A percentile compares a stretch with the other conserved stretches of the same genome.
Conservation (phyloP, 2,888 invertebrate genomes). For the Ashinkailepas kermadecensis region DNA sequence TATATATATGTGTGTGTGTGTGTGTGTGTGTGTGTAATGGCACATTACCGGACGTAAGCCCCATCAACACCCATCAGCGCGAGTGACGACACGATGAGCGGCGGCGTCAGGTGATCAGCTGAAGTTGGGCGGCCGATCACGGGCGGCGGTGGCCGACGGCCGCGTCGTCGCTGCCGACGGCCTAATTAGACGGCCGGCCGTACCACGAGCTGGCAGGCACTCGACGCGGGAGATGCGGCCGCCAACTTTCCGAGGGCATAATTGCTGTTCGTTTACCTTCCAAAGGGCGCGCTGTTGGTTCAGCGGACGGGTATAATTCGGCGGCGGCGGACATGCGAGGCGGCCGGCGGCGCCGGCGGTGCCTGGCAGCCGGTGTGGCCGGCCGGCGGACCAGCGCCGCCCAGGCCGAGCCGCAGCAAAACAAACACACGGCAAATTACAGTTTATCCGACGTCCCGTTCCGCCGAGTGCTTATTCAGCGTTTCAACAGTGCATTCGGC, state of each 20-base stretch:
- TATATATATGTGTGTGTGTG: not conserved
- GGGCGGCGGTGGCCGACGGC: too few species aligned
- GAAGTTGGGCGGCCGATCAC: not conserved
- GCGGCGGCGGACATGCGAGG: too few species aligned
- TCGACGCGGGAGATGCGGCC: not conserved
- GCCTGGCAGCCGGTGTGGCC: not conserved
- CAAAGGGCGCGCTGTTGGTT: too few species aligned
- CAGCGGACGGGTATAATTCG: too few species aligned
- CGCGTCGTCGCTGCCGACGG: too few species aligned
- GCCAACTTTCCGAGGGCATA: not conserved
- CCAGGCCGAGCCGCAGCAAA: not conserved
- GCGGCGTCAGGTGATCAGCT: not conserved
- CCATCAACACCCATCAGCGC: too few species aligned
- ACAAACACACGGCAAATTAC: conserved; percentile 12
- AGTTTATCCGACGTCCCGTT: conserved; percentile 15
- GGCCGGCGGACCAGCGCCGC: not conserved
- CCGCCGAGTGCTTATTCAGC: not conserved
- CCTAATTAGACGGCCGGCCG: too few species aligned
- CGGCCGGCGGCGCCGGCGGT: not conserved
- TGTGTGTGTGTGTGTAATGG: too few species aligned
- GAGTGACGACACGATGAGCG: too few species aligned
- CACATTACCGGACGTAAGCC: too few species aligned
- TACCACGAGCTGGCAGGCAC: too few species aligned
- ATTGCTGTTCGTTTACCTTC: not conserved
- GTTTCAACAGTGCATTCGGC: not conserved